Evolutionary conservation across 23 tunicate genomes (phyloP), one percentile per base, ranked within the genome.

Genomic region (Styela plicata): DNA sequence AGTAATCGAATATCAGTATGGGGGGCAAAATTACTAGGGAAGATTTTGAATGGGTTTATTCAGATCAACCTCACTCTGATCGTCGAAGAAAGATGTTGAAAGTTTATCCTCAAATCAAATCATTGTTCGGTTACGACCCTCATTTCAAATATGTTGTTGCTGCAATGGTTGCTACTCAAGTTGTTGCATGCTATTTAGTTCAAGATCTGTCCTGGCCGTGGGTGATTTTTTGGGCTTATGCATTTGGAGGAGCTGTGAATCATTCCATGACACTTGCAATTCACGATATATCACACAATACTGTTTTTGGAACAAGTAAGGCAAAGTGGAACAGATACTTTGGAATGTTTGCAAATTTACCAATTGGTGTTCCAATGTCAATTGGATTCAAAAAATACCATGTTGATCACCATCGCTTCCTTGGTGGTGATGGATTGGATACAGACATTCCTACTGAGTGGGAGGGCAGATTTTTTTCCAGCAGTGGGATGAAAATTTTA

Each of bases 181-280:
- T 94, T 34, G 73, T 94, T 22, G 78, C 90, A 23, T 89, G 95
- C 64, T 94, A 94, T 61, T 74, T 94, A 44, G 83, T 89, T 20
- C 83, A 89, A 73, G 98, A 94, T 73, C 79, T 86, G 83, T 73
- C 88, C 37, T 94, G 98, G 98, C 79, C 83, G 1, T 70, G 79
- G 80, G 74, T 89, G 16, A 85, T 94, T 28, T 63, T 82, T 16
- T 69, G 83, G 85, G 95, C 98, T 33, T 94, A 94, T 74, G 87
- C 85, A 17, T 89, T 89, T 79, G 98, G 98, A 26, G 98, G 98
- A 20, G 87, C 94, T 30, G 86, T 94, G 52, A 94, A 94, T 61
- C 98, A 94, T 53, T 94, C 98, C 32, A 69, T 94, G 64, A 94
- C 98, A 2, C 83, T 94, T 52, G 98, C 98, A 2, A 94, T 94